Percentiles rank a stretch among this genome's conserved stretches.
Evolutionary conservation across 1,140 invertebrate species (phyloP).

Genomic region (Diuraphis noxia): DNA sequence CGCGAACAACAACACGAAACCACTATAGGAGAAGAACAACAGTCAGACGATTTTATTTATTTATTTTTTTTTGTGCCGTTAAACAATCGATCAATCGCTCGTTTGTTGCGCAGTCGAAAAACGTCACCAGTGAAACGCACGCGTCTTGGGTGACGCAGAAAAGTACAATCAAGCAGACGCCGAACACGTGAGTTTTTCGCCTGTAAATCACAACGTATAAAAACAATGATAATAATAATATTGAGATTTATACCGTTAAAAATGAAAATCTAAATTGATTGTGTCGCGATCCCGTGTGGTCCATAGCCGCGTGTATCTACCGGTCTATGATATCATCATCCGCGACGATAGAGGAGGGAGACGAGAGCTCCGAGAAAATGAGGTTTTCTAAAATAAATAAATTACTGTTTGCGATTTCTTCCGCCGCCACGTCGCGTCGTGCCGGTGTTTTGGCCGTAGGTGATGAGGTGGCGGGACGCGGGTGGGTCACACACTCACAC

Average conservation of each 20-base stretch:
- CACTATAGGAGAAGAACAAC: not conserved
- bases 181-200: not conserved
- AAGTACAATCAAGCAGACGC: not conserved
- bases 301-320: not conserved
- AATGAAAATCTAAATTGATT: not conserved
- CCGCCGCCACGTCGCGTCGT: not conserved
- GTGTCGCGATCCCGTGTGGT: not conserved
- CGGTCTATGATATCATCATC: not conserved
- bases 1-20: too few relatives aligned
- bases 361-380: not conserved
- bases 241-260: not conserved
- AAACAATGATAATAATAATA: not conserved
- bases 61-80: not conserved
- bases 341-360: too few relatives aligned
- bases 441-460: not conserved
- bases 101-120: not conserved
- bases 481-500: not conserved
- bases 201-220: not conserved
- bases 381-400: not conserved
- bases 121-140: not conserved
- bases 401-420: not conserved
- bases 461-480: too few relatives aligned
- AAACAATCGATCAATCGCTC: not conserved
- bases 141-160: not conserved
- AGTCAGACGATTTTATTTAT: not conserved